Evolutionary conservation across 2,888 invertebrate genomes (phyloP).

Genomic region (Anaspis maculata): DNA sequence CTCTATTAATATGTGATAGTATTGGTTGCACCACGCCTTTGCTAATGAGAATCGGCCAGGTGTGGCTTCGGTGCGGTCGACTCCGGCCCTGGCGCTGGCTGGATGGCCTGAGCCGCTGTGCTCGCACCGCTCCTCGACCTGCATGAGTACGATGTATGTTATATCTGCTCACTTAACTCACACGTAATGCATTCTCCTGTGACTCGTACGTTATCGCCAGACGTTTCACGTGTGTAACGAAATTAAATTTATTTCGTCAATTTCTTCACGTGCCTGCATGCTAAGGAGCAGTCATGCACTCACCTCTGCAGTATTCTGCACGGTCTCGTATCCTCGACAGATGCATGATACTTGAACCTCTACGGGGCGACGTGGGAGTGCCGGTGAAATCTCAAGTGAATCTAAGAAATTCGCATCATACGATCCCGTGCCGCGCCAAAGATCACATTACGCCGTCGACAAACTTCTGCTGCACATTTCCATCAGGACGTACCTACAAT

Average conservation of each 20-base stretch:
- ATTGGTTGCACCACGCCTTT: slow-evolving; percentile 28
- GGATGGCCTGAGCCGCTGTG: slow-evolving; percentile 6
- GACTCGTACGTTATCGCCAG: slow-evolving; percentile 10
- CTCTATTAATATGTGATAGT: slow-evolving; percentile 33
- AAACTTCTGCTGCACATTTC: too few species aligned
- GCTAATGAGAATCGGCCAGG: slow-evolving; percentile 9
- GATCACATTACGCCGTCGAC: too few species aligned
- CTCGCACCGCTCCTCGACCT: slow-evolving; percentile 12
- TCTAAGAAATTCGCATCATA: too few species aligned
- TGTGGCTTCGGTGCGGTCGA: slow-evolving; percentile 1
- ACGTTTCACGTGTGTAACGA: slow-evolving; percentile 11
- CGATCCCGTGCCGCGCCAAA: too few species aligned
- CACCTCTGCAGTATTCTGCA: too few species aligned
- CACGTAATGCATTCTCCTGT: slow-evolving; percentile 8
- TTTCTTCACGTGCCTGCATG: too few species aligned
- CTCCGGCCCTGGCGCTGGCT: neutral
- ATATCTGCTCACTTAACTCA: slow-evolving; percentile 4
- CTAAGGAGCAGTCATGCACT: too few species aligned
- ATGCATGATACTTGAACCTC: too few species aligned
- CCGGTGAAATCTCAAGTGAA: too few species aligned
- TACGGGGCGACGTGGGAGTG: too few species aligned
- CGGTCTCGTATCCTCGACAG: too few species aligned
- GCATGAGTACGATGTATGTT: slow-evolving; percentile 3
- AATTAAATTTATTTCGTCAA: slow-evolving; percentile 14
- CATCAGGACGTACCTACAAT: too few species aligned